Evolutionary conservation across 2,888 invertebrate genomes (phyloP), one percentile per base, ranked within the genome.

Genomic region (Sminthurides aquaticus): DNA sequence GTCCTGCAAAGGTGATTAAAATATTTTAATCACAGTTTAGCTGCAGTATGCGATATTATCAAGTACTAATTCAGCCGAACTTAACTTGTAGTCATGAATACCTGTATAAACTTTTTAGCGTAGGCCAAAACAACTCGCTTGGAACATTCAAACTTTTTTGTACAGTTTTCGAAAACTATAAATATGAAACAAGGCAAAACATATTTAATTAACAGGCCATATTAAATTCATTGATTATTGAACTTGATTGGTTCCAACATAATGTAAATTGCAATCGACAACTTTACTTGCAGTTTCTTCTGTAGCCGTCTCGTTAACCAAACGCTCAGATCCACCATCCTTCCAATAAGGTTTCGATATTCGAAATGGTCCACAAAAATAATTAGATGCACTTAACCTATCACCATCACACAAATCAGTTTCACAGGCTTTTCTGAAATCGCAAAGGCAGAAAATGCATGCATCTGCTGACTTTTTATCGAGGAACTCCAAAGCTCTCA

Each of bases 331-430:
- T 52, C 52, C 52, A 15, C 11, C 52, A 20, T 52, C 52, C 5
- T 52, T 52, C 52, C 52, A 52, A 20, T 52, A 52, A 52, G 52
- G 52, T 22, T 52, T 15, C 18, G 52, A 52, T 5, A 52, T 15
- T 5, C 52, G 52, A 52, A 52, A 52, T 8, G 52, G 52, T 18
- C 52, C 52, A 22, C 52, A 52, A 34, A 34, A 34, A 5, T 22
- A 52, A 5, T 20, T 20, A 5, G 52, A 52, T 15, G 20, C 18
- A 15, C 22, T 20, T 5, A 52, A 5, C 5, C 5, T 22, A 20
- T 52, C 22, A 8, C 52, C 52, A 20, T 8, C 20, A 22, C 52
- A 52, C 11, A 20, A 5, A 5, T 8, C 20, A 5, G 8, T 22
- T 5, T 52, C 20, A 52, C 52, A 52, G 20, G 20, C 5, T 15